Percentiles rank a stretch among this genome's conserved stretches.
Conservation (phyloP, 1,140 invertebrate species). For the Achatina immaculata region DNA sequence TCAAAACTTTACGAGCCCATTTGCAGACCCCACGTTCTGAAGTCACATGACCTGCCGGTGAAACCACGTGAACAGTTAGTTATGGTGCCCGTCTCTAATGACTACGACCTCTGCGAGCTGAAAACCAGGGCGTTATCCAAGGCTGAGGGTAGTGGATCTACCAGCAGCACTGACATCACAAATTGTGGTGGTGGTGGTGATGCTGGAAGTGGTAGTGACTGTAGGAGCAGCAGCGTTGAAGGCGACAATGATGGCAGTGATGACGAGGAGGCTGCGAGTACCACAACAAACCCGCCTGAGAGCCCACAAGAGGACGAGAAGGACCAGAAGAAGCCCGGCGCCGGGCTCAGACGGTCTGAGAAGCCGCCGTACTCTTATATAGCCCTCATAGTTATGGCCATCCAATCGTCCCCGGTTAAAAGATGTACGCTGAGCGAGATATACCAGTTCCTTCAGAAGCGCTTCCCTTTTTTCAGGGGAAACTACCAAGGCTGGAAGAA, state of each 20-base stretch:
- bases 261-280: constrained; percentile 48
- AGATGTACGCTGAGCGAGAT: constrained; percentile 73
- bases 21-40: too few relatives aligned
- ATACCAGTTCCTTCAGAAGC: constrained; percentile 72
- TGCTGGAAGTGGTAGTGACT: background rate
- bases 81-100: constrained; percentile 23
- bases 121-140: background rate
- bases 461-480: constrained; percentile 88
- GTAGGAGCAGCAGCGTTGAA: background rate
- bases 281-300: constrained; percentile 38
- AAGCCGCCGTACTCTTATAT: constrained; percentile 98
- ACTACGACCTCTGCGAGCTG: constrained; percentile 25
- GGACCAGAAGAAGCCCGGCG: constrained; percentile 55
- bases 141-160: background rate
- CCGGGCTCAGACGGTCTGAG: constrained; percentile 74
- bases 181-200: too few relatives aligned
- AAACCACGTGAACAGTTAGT: background rate
- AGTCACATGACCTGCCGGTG: too few relatives aligned
- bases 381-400: constrained; percentile 97
- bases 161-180: background rate
- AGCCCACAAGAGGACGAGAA: constrained; percentile 31
- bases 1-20: background rate
- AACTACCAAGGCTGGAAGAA: constrained; percentile 99
- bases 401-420: constrained; percentile 78
- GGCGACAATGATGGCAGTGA: constrained; percentile 38